Evolutionary conservation across 2,113 vertebrate genomes (phyloP), one percentile per base, ranked within the genome.

Genomic region (Sakesphorus luctuosus): DNA sequence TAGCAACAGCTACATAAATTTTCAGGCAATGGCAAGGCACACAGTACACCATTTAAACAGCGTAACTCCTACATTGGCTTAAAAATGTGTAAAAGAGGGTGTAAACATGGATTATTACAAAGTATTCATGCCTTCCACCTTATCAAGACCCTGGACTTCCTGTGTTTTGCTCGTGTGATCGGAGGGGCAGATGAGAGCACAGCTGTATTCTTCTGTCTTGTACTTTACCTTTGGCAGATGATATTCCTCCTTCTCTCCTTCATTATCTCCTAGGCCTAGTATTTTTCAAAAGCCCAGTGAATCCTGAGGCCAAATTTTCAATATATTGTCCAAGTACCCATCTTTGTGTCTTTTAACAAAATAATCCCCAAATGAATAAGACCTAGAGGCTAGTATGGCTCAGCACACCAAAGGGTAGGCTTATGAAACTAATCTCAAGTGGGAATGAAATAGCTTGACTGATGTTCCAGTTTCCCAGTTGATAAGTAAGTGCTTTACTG

Each of bases 1-100:
- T 93, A 90, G 95, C 88, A 97, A 97, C 91, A 90, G 93, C 91
- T 89, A 91, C 65, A 91, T 90, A 89, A 56, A 59, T 92, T 96
- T 95, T 76, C 90, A 82, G 78, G 65, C 89, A 71, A 24, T 86
- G 93, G 76, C 85, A 91, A 69, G 59, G 61, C 81, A 69, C 15
- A 33, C 1, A 0, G 52, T 77, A 72, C 61, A 89, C 72, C 96
- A 96, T 97, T 89, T 96, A 88, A 94, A 33, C 78, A 79, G 38
- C 33, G 15, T 79, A 91, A 92, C 61, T 93, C 90, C 87, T 92
- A 87, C 71, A 74, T 26, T 38, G 40, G 46, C n/a, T 90, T 76
- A 15, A 67, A 49, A 61, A 35, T 31, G 9, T 6, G 24, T 8
- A 65, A 38, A 93, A 67, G 18, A 55, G 6, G 12, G 9, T 72